A percentile compares a stretch with the other conserved stretches of the same genome.
phyloP scores from a whole-genome alignment of 2,797 vertebrate genomes.

The Lacerta agilis region DNA sequence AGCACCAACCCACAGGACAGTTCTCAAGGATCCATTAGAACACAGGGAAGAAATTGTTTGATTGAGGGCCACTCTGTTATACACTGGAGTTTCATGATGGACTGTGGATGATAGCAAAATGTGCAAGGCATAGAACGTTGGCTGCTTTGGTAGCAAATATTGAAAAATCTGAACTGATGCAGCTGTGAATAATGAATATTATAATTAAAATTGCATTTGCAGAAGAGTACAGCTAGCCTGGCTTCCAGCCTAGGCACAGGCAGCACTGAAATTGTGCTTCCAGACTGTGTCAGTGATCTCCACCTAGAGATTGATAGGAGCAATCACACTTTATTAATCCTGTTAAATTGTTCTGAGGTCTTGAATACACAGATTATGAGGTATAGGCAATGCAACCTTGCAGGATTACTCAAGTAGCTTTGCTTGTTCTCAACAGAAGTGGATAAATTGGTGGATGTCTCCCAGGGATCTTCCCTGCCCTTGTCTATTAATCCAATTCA shows the following conservation, averaged over 20 bases:
- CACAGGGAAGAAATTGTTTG: background rate
- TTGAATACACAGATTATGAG: background rate
- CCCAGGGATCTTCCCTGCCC: background rate
- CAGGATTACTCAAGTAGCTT: background rate
- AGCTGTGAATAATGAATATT: background rate
- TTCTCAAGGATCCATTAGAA: background rate
- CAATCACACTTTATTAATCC: conserved; percentile 8
- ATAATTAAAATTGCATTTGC: background rate
- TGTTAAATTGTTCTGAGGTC: background rate
- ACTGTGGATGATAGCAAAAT: background rate
- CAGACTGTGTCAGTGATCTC: background rate
- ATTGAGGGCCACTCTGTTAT: rapidly evolving
- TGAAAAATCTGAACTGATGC: rapidly evolving
- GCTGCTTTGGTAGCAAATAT: background rate
- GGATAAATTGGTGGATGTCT: background rate
- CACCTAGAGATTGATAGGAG: background rate
- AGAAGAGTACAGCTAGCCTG: rapidly evolving
- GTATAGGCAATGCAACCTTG: background rate
- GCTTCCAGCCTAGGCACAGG: background rate
- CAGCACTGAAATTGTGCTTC: background rate
- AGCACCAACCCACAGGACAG: background rate
- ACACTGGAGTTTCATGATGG: background rate
- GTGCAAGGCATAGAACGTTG: background rate
- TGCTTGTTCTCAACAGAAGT: background rate
- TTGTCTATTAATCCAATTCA: background rate